These are phyloP conservation scores for Dendropsophus ebraccatus DNA, from an alignment of 2,113 vertebrate genomes.

Conservation along the genomic window DNA sequence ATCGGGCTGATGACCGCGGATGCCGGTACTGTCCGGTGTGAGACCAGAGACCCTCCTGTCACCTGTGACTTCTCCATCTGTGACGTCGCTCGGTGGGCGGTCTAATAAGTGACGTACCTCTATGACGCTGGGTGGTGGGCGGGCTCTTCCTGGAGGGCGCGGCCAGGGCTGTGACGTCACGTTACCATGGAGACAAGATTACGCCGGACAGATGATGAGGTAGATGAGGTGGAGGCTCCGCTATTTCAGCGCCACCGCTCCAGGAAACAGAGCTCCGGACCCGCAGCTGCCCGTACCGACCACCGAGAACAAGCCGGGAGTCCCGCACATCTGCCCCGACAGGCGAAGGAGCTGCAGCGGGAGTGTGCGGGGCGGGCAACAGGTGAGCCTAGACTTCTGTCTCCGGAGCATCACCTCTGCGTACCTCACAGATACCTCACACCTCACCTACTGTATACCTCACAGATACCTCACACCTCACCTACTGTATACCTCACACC, in stretches of 20 bases:
- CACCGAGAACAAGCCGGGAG: not conserved
- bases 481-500: too few species aligned
- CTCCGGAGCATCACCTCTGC: too few species aligned
- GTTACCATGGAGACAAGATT: conserved; percentile 85
- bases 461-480: too few species aligned
- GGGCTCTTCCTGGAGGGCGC: not conserved
- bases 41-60: too few species aligned
- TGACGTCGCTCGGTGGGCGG: too few species aligned
- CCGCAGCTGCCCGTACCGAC: too few species aligned
- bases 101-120: not conserved
- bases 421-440: too few species aligned
- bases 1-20: too few species aligned
- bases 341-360: not conserved
- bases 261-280: too few species aligned
- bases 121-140: not conserved
- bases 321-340: not conserved
- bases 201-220: conserved; percentile 76
- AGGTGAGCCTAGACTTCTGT: not conserved
- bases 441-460: too few species aligned
- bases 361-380: not conserved
- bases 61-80: too few species aligned
- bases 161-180: conserved; percentile 77
- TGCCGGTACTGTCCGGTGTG: too few species aligned
- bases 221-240: conserved; percentile 62
- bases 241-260: conserved; percentile 74